Percentiles rank a stretch among this genome's conserved stretches.
Evolutionary conservation across 2,113 vertebrate species (phyloP).

Genomic region (Oxyruncus cristatus): DNA sequence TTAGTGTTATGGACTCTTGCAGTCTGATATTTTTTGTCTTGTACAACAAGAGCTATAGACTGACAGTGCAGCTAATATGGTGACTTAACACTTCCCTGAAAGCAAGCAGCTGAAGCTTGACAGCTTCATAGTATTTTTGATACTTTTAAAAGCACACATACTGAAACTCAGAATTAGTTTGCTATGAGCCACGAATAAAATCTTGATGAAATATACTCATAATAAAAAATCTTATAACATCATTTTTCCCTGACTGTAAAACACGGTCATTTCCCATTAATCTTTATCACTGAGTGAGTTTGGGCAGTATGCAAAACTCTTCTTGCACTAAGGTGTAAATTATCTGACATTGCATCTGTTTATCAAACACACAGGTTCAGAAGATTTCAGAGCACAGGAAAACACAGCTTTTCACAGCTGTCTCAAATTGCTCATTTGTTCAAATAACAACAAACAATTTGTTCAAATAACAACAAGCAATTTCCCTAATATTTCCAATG

Average conservation of each 20-base stretch:
- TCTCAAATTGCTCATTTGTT: background rate
- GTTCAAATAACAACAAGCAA: background rate
- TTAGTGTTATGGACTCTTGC: background rate
- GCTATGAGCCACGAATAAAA: background rate
- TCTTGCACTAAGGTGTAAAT: background rate
- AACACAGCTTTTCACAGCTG: background rate
- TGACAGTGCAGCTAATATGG: background rate
- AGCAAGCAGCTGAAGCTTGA: background rate
- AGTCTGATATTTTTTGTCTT: background rate
- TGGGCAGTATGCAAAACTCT: background rate
- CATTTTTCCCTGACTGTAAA: background rate
- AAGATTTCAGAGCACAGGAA: background rate
- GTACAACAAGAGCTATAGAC: background rate
- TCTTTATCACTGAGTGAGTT: background rate
- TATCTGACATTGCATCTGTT: background rate
- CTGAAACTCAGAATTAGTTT: slow-evolving; percentile 12
- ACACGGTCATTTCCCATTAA: background rate
- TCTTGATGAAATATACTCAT: background rate
- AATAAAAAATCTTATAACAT: background rate
- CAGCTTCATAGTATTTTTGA: background rate
- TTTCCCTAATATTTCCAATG: background rate
- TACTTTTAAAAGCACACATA: background rate
- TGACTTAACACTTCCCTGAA: background rate
- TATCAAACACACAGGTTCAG: background rate
- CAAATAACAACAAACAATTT: background rate